These are phyloP conservation scores for Leptinotarsa defecta DNA, from an alignment of 1,140 invertebrate species.

Conservation along the genomic window DNA sequence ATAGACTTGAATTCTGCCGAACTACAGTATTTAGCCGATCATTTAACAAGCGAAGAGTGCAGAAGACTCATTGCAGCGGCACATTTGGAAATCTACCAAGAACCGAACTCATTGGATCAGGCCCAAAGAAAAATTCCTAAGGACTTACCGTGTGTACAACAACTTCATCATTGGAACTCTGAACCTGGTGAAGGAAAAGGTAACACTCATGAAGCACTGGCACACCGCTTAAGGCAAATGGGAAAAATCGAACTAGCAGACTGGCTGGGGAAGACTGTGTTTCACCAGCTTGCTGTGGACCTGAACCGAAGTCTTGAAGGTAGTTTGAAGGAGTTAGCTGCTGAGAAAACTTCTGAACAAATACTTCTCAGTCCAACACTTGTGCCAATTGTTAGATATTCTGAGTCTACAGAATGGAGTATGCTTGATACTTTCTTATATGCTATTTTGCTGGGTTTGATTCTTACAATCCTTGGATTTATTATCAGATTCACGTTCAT, in stretches of 20 bases:
- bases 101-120: slow-evolving; percentile 56
- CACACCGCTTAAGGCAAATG: slow-evolving; percentile 62
- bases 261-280: slow-evolving; percentile 64
- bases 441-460: slow-evolving; percentile 33
- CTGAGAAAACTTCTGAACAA: slow-evolving; percentile 2
- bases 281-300: slow-evolving; percentile 62
- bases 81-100: slow-evolving; percentile 60
- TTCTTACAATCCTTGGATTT: slow-evolving; percentile 37
- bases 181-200: slow-evolving; percentile 59
- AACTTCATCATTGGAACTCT: slow-evolving; percentile 64
- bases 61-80: slow-evolving; percentile 61
- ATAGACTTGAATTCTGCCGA: slow-evolving; percentile 64
- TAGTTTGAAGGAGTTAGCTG: slow-evolving; percentile 28
- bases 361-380: slow-evolving; percentile 26
- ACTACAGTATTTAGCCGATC: slow-evolving; percentile 62
- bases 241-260: slow-evolving; percentile 62
- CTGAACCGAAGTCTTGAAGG: slow-evolving; percentile 57
- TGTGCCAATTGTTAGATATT: slow-evolving; percentile 36
- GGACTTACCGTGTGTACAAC: slow-evolving; percentile 60
- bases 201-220: slow-evolving; percentile 61
- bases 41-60: slow-evolving; percentile 62
- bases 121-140: slow-evolving; percentile 59
- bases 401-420: slow-evolving; percentile 42
- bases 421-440: slow-evolving; percentile 46
- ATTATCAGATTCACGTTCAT: slow-evolving; percentile 31